Evolutionary conservation across 92 coral and sea anemone species (phyloP).

Genomic region (Metridium senile): DNA sequence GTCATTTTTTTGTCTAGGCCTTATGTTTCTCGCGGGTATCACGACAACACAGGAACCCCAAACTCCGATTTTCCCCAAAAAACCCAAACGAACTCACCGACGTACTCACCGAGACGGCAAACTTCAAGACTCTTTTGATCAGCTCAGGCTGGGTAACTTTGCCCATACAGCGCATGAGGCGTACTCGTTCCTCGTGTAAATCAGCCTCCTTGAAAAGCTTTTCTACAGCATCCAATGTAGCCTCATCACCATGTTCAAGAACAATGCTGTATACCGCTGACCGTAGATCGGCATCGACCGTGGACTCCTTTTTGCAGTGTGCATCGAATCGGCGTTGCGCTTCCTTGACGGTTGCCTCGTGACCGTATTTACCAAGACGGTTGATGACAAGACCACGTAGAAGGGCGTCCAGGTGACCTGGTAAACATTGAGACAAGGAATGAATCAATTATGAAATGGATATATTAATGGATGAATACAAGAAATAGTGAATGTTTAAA

Average conservation of each 20-base stretch:
- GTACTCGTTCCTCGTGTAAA: constrained; percentile 88
- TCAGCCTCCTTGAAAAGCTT: constrained; percentile 90
- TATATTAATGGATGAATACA: background rate
- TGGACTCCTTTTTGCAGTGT: constrained; percentile 81
- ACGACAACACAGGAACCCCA: too few species aligned
- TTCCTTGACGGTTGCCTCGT: constrained; percentile 73
- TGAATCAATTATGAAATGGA: background rate
- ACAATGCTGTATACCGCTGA: constrained; percentile 93
- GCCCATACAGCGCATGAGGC: constrained; percentile 97
- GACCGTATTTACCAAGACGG: constrained; percentile 86
- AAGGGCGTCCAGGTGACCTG: constrained; percentile 92
- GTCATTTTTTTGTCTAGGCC: too few species aligned
- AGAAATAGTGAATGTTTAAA: background rate
- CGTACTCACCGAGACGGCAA: constrained; percentile 81
- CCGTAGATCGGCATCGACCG: constrained; percentile 88
- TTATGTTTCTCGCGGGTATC: too few species aligned
- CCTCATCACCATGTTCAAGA: constrained; percentile 75
- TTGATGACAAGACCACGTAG: constrained; percentile 87
- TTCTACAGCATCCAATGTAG: constrained; percentile 70
- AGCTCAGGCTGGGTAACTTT: constrained; percentile 81
- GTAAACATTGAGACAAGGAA: background rate
- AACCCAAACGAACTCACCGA: too few species aligned
- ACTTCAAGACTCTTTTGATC: constrained; percentile 84
- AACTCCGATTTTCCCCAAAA: too few species aligned
- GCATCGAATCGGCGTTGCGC: constrained; percentile 82